These are phyloP conservation scores for Rhabdomys pumilio DNA, from an alignment of 2,797 vertebrate species.

Conservation along the genomic window DNA sequence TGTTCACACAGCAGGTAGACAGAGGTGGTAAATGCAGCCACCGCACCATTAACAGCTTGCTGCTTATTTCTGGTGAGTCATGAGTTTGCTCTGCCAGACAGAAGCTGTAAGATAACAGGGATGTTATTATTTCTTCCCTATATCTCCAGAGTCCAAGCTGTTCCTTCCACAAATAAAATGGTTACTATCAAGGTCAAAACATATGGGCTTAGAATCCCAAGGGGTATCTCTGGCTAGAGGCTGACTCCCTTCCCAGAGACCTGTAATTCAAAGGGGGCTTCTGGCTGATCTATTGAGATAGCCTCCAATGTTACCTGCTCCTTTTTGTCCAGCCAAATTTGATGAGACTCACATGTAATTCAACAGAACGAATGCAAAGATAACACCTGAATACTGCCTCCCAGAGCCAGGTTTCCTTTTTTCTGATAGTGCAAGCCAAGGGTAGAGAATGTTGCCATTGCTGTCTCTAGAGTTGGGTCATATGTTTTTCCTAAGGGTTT, in stretches of 20 bases:
- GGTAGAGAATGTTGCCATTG: neutral
- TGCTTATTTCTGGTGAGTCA: neutral
- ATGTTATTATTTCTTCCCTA: neutral
- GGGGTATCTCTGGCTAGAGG: rapidly evolving
- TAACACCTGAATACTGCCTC: neutral
- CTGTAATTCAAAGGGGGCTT: neutral
- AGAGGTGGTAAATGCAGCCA: neutral
- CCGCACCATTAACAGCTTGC: neutral
- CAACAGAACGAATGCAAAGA: neutral
- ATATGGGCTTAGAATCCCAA: neutral
- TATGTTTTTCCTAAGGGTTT: neutral
- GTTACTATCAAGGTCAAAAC: neutral
- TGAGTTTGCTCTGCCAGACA: neutral
- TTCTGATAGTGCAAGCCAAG: neutral
- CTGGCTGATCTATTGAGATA: neutral
- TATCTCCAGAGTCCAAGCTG: neutral
- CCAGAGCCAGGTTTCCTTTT: neutral
- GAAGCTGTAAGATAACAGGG: neutral
- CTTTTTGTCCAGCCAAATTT: neutral
- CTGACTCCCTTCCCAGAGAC: neutral
- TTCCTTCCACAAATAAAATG: neutral
- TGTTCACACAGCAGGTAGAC: neutral
- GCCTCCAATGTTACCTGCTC: neutral
- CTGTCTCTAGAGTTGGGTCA: neutral
- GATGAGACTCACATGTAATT: neutral